Evolutionary conservation across 2,888 invertebrate genomes (phyloP), one percentile per base, ranked within the genome.

Genomic region (Lypha dubia): DNA sequence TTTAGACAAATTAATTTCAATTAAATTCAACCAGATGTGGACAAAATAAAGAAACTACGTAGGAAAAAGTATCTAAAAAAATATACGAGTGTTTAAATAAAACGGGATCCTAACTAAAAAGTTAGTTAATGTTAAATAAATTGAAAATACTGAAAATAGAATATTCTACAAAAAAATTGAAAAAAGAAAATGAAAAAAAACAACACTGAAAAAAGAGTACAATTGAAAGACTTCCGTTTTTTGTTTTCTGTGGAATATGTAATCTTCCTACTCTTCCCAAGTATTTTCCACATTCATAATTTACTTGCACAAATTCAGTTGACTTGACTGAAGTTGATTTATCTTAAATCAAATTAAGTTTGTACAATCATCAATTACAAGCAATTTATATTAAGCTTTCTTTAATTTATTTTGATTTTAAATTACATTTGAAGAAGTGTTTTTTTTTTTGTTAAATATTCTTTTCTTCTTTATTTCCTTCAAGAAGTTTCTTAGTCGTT

Each of bases 1-100:
- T 63, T 84, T 77, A 81, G 84, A 84, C 81, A 81, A 84, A 84
- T 84, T 84, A 79, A 81, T 84, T 84, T 84, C 81, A 84, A 81
- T 84, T 84, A 81, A 84, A 84, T 38, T 38, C 75, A 53, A 81
- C 60, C 80, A 82, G 75, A 70, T 82, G 75, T 76, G 75, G 56
- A 82, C 46, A 63, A 73, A 75, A 74, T 24, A 9, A 73, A 65
- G 65, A 73, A 74, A 81, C 44, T 35, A 81, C 46, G 51, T 41
- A 74, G 20, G 22, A 44, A 63, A 65, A 35, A 46, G 5, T 53
- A 17, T n/a, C 35, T 3, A 76, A 60, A 67, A 32, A 63, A 28
- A 65, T 65, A 71, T 60, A 83, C 28, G 71, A 44, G 53, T 13
- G 9, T 32, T 28, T 44, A 32, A 70, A 49, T 41, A 63, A 63